These are phyloP conservation scores for Drosophila demipolita DNA, from an alignment of 2,888 invertebrate genomes.

Conservation along the genomic window DNA sequence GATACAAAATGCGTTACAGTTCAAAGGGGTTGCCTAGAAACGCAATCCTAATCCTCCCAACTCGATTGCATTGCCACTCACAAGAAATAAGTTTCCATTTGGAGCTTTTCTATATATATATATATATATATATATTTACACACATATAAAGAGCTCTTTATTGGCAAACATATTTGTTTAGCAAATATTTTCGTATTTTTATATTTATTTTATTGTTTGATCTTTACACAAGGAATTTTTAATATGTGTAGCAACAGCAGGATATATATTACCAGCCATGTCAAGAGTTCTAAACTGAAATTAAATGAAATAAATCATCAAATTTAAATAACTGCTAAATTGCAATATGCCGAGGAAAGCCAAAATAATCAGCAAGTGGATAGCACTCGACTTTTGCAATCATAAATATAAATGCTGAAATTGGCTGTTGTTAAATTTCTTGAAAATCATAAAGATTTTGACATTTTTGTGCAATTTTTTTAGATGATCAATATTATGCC, in stretches of 20 bases:
- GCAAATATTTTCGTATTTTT: constrained; percentile 46
- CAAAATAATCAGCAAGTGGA: neutral
- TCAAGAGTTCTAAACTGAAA: neutral
- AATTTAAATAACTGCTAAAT: neutral
- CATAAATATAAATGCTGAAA: too few relatives aligned
- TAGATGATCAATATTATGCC: neutral
- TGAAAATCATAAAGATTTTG: neutral
- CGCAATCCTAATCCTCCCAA: constrained; percentile 12
- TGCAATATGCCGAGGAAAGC: neutral
- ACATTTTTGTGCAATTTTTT: neutral
- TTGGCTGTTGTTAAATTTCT: neutral
- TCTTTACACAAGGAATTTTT: constrained; percentile 54
- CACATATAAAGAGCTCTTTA: constrained; percentile 43
- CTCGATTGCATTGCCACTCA: constrained; percentile 41
- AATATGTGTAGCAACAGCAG: constrained; percentile 46
- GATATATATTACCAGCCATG: neutral
- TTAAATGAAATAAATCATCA: constrained; percentile 1
- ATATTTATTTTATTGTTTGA: constrained; percentile 57
- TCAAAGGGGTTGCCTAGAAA: constrained; percentile 36
- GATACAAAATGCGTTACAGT: constrained; percentile 29
- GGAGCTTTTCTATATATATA: neutral
- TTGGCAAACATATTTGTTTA: constrained; percentile 69
- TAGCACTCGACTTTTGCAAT: neutral
- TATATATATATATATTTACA: neutral
- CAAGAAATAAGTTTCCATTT: constrained; percentile 23